Conservation (phyloP, 2,797 vertebrate genomes). For the Furcifer pardalis region DNA sequence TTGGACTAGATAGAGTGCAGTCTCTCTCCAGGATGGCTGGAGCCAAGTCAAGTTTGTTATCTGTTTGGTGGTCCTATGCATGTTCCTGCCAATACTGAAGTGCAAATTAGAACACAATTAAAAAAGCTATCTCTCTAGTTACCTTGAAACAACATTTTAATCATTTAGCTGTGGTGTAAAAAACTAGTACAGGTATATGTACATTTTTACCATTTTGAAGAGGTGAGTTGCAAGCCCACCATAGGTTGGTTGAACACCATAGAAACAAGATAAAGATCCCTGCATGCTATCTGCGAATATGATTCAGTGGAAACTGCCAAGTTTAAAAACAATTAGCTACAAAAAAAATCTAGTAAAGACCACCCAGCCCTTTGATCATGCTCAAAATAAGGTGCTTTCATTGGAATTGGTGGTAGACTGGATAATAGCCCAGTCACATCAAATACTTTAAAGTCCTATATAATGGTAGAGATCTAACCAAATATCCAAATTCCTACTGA, state of each 20-base stretch:
- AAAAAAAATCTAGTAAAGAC: neutral
- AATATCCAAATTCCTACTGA: too few species aligned
- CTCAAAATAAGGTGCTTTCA: slow-evolving; percentile 40
- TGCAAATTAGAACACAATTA: slow-evolving; percentile 21
- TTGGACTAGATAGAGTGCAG: neutral
- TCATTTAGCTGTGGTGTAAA: slow-evolving; percentile 47
- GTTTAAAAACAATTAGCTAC: neutral
- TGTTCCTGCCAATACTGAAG: neutral
- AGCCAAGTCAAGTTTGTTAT: neutral
- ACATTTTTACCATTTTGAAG: neutral
- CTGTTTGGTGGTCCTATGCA: neutral
- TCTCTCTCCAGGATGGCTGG: too few species aligned
- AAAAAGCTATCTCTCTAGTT: slow-evolving; percentile 57
- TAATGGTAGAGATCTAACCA: neutral
- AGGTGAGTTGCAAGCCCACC: neutral
- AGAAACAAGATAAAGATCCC: neutral
- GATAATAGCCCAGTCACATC: neutral
- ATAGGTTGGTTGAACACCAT: neutral
- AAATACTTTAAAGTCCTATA: neutral
- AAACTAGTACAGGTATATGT: neutral
- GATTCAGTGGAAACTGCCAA: neutral
- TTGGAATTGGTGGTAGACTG: slow-evolving; percentile 16
- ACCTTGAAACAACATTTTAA: slow-evolving; percentile 52
- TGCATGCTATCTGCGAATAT: neutral
- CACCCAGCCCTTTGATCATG: slow-evolving; percentile 17